Evolutionary conservation across 2,888 invertebrate genomes (phyloP).

Genomic region (Tortrix viridana): DNA sequence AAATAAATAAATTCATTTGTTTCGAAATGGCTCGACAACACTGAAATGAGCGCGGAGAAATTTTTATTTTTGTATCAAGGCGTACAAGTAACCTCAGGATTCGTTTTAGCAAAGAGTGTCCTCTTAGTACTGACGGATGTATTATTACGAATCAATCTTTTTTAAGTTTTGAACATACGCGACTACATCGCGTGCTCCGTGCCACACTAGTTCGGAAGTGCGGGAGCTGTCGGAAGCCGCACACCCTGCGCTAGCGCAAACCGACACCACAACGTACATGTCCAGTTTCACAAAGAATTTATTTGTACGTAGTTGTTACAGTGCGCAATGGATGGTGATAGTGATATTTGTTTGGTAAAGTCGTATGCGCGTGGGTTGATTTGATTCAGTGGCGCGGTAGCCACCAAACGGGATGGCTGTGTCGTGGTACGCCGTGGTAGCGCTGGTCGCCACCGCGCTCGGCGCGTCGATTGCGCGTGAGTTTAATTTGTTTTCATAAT

Average conservation of each 20-base stretch:
- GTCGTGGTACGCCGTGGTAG: conserved; percentile 67
- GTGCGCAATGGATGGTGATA: background rate
- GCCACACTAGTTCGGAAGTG: conserved; percentile 56
- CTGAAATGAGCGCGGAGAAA: no score
- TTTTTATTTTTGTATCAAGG: no score
- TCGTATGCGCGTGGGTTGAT: conserved; percentile 3
- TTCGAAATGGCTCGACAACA: no score
- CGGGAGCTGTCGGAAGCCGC: conserved; percentile 67
- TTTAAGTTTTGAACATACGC: conserved; percentile 30
- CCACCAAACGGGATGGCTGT: conserved; percentile 71
- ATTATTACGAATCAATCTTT: background rate
- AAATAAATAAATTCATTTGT: no score
- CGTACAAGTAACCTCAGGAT: no score
- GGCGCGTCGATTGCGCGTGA: conserved; percentile 77
- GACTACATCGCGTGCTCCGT: conserved; percentile 57
- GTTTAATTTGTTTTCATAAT: conserved; percentile 48
- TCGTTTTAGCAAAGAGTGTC: no score
- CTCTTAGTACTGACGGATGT: no score
- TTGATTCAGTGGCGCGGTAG: conserved; percentile 69
- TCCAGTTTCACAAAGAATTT: background rate
- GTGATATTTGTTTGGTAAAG: conserved; percentile 12
- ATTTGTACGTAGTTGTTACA: background rate
- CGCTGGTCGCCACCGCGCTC: conserved; percentile 70
- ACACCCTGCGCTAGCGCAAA: conserved; percentile 41
- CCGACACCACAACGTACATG: conserved; percentile 12